phyloP scores from a whole-genome alignment of 2,113 vertebrate species.

The Dipodomys merriami region DNA sequence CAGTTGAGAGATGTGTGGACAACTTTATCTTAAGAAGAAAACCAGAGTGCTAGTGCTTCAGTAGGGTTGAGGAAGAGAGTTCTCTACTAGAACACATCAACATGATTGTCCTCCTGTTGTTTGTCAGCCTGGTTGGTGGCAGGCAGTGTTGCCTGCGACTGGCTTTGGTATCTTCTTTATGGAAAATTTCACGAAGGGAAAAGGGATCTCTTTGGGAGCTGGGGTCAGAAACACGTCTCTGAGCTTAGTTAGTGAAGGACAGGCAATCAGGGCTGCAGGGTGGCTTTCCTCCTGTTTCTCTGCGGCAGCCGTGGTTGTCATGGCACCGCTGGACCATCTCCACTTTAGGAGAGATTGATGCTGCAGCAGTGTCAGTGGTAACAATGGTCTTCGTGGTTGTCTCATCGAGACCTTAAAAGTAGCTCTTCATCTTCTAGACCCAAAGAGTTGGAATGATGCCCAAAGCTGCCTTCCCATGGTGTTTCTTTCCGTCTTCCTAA shows the following conservation, averaged over 20 bases:
- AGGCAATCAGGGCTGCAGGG: background rate
- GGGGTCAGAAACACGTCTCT: background rate
- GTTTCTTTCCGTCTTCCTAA: background rate
- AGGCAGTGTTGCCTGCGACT: background rate
- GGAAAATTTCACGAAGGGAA: background rate
- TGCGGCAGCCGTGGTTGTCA: constrained; percentile 44
- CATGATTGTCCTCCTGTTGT: background rate
- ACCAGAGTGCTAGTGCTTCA: background rate
- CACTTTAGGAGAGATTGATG: constrained; percentile 19
- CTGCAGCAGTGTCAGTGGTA: background rate
- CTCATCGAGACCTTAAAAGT: constrained; percentile 11
- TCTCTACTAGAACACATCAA: background rate
- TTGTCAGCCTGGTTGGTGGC: background rate
- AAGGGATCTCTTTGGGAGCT: background rate
- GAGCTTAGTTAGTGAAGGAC: background rate
- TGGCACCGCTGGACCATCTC: background rate
- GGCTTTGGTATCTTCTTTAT: constrained; percentile 5
- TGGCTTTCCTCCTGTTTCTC: background rate
- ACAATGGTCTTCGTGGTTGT: background rate
- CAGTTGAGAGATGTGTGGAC: background rate
- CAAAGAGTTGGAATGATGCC: constrained; percentile 42
- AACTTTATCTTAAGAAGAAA: background rate
- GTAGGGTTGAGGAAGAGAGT: too few relatives aligned
- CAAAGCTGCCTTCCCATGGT: background rate
- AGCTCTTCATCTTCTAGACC: constrained; percentile 20